Evolutionary conservation across 2,797 vertebrate species (phyloP).

Genomic region (Acipenser ruthenus): DNA sequence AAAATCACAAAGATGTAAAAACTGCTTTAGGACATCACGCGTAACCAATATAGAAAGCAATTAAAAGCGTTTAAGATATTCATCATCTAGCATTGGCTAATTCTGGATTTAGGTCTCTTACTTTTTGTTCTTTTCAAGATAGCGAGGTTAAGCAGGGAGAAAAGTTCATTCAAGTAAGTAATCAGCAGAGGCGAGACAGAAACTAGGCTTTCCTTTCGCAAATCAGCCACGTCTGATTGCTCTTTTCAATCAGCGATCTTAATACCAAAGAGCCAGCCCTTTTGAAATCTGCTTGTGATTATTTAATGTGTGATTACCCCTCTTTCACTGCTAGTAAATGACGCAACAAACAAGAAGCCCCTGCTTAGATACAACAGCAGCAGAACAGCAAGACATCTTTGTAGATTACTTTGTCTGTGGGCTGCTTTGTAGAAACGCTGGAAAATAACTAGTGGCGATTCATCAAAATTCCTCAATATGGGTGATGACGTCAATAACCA

Average conservation of each 20-base stretch:
- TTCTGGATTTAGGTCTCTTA: slow-evolving; percentile 5
- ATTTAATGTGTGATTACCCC: slow-evolving; percentile 24
- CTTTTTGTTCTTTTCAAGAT: slow-evolving; percentile 11
- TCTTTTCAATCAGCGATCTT: slow-evolving; percentile 40
- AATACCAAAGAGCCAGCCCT: slow-evolving; percentile 31
- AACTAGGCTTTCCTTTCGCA: slow-evolving; percentile 26
- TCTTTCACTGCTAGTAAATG: slow-evolving; percentile 12
- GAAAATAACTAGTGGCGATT: no score
- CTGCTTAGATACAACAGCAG: slow-evolving; percentile 3
- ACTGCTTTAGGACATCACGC: no score
- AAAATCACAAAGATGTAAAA: no score
- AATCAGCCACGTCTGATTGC: slow-evolving; percentile 46
- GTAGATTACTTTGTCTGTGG: no score
- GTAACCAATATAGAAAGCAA: no score
- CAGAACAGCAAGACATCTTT: slow-evolving; percentile 10
- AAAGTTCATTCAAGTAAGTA: slow-evolving; percentile 26
- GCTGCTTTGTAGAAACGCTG: no score
- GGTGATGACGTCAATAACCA: no score
- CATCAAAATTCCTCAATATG: no score
- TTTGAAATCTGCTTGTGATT: slow-evolving; percentile 37
- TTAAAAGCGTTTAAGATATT: no score
- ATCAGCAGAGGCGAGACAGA: slow-evolving; percentile 26
- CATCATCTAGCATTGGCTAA: slow-evolving; percentile 3
- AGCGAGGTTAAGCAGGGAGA: slow-evolving; percentile 17
- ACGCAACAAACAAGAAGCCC: slow-evolving; percentile 36